Conservation (phyloP, 2,113 vertebrate species). For the Corapipo altera region DNA sequence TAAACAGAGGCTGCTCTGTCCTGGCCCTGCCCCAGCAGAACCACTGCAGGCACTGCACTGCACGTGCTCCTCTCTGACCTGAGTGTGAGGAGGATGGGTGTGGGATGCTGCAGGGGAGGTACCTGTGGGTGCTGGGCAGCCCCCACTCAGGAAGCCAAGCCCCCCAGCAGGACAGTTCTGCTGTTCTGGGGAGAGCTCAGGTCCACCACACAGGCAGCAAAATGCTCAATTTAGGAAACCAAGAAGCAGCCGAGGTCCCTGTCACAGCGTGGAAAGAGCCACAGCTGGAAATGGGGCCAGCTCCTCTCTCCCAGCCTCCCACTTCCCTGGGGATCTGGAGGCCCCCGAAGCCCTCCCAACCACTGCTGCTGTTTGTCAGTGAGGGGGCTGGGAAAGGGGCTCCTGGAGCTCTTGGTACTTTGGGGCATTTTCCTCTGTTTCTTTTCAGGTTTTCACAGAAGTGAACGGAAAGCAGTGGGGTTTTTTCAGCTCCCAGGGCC, state of each 20-base stretch:
- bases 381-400: background rate
- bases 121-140: background rate
- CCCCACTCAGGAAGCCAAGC: background rate
- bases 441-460: background rate
- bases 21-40: background rate
- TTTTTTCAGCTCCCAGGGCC: background rate
- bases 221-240: background rate
- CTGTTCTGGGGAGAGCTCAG: background rate
- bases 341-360: background rate
- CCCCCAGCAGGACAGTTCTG: background rate
- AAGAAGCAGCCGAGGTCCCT: background rate
- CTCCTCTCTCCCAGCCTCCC: background rate
- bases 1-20: background rate
- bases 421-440: background rate
- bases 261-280: background rate
- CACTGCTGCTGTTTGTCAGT: background rate
- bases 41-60: rapidly evolving
- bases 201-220: background rate
- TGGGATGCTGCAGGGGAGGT: background rate
- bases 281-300: background rate
- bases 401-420: background rate
- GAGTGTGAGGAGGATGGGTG: background rate
- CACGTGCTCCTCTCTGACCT: background rate
- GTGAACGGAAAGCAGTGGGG: background rate
- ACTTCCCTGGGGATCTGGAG: background rate